phyloP scores from a whole-genome alignment of 2,113 vertebrate species.

The Boleophthalmus pectinirostris region DNA sequence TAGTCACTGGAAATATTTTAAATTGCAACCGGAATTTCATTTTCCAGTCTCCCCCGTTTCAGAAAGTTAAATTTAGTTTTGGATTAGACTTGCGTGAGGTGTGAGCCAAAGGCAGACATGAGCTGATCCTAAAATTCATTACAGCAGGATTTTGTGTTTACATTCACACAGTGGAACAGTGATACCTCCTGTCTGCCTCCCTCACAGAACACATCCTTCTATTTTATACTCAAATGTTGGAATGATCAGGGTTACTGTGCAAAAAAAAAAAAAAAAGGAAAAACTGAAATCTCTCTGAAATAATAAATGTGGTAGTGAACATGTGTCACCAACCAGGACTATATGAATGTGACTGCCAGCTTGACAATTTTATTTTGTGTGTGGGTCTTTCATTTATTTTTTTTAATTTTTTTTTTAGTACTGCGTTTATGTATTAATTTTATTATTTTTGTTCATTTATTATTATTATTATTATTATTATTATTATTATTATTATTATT shows the following conservation, averaged over 20 bases:
- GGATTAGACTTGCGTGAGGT: background rate
- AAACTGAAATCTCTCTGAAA: background rate
- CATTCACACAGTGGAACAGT: background rate
- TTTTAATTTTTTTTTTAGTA: too few species aligned
- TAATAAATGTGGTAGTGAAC: background rate
- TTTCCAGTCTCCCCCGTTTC: conserved; percentile 13
- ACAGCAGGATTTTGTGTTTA: conserved; percentile 7
- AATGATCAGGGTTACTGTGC: background rate
- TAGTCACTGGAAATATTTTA: conserved; percentile 8
- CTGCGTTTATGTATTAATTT: too few species aligned
- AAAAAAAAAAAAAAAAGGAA: background rate
- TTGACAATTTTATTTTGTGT: background rate
- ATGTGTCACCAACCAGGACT: background rate
- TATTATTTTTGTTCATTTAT: too few species aligned
- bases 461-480: too few species aligned
- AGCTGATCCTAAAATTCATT: background rate
- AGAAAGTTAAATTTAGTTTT: conserved; percentile 1
- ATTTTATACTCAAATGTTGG: background rate
- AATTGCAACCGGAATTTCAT: background rate
- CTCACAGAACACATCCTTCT: background rate
- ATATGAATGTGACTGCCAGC: background rate
- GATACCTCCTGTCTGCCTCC: background rate
- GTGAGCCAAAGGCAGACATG: background rate
- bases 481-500: too few species aligned
- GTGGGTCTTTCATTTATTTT: too few species aligned